A percentile compares a stretch with the other conserved stretches of the same genome.
These are phyloP conservation scores for Allophyes oxyacanthae DNA, from an alignment of 2,888 invertebrate genomes.

Conservation along the genomic window DNA sequence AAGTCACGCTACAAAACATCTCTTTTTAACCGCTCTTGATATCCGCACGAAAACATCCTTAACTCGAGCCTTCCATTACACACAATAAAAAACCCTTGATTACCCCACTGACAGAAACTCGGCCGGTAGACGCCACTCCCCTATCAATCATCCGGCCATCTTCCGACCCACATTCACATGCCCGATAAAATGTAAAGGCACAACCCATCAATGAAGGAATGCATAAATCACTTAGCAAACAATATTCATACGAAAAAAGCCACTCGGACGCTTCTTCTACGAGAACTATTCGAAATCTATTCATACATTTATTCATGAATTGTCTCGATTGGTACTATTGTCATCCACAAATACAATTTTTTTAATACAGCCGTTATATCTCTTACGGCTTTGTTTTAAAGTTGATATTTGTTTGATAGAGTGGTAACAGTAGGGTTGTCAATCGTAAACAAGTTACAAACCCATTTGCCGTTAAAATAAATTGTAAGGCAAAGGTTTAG, in stretches of 20 bases:
- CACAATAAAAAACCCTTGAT: slow-evolving; percentile 36
- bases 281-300: slow-evolving; percentile 60
- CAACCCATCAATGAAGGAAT: slow-evolving; percentile 42
- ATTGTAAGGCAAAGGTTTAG: slow-evolving; percentile 47
- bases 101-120: slow-evolving; percentile 30
- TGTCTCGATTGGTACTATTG: slow-evolving; percentile 62
- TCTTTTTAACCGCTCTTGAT: slow-evolving; percentile 5
- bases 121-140: slow-evolving; percentile 8
- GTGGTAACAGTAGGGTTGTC: slow-evolving; percentile 15
- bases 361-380: slow-evolving; percentile 1
- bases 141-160: slow-evolving; percentile 53
- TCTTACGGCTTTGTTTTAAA: neutral
- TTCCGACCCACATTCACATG: slow-evolving; percentile 48
- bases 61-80: slow-evolving; percentile 19
- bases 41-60: slow-evolving; percentile 11
- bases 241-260: slow-evolving; percentile 61
- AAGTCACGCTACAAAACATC: slow-evolving; percentile 1
- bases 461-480: slow-evolving; percentile 54
- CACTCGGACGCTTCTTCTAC: slow-evolving; percentile 49
- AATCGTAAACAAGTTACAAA: slow-evolving; percentile 52
- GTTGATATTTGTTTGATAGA: slow-evolving; percentile 6
- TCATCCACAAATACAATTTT: slow-evolving; percentile 46
- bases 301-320: slow-evolving; percentile 66
- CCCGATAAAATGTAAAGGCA: slow-evolving; percentile 39
- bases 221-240: slow-evolving; percentile 61